Evolutionary conservation across 2,113 vertebrate genomes (phyloP).

Genomic region (Coryphaenoides rupestris): DNA sequence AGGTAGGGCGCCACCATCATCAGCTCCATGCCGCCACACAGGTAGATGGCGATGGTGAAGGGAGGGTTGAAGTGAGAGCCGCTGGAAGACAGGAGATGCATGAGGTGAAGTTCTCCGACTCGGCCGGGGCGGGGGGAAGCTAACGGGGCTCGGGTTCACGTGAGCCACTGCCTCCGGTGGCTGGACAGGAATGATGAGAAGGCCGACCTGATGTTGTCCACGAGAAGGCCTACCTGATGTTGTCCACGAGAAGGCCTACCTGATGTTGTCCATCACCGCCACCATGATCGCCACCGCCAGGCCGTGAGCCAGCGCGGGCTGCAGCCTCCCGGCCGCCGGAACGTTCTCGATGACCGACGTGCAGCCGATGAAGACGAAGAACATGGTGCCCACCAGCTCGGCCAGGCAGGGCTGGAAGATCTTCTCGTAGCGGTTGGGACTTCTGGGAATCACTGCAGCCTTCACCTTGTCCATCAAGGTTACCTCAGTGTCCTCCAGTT

Average conservation of each 20-base stretch:
- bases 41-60: conserved; percentile 72
- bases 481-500: conserved; percentile 46
- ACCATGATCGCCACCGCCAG: conserved; percentile 67
- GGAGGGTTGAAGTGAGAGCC: conserved; percentile 76
- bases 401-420: conserved; percentile 69
- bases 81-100: conserved; percentile 31
- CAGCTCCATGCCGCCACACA: conserved; percentile 71
- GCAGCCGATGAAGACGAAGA: conserved; percentile 75
- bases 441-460: neutral
- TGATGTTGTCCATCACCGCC: conserved; percentile 71
- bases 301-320: conserved; percentile 72
- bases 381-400: conserved; percentile 68
- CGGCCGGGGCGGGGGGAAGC: too few relatives aligned
- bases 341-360: conserved; percentile 75
- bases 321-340: conserved; percentile 60
- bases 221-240: neutral
- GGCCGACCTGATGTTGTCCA: neutral
- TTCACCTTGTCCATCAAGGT: conserved; percentile 37
- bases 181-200: too few relatives aligned
- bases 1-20: conserved; percentile 63
- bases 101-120: too few relatives aligned
- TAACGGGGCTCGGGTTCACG: too few relatives aligned
- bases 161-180: too few relatives aligned
- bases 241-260: too few relatives aligned
- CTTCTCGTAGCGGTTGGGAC: conserved; percentile 53